Conservation (phyloP, 2,797 vertebrate species). For the Clamator glandarius region DNA sequence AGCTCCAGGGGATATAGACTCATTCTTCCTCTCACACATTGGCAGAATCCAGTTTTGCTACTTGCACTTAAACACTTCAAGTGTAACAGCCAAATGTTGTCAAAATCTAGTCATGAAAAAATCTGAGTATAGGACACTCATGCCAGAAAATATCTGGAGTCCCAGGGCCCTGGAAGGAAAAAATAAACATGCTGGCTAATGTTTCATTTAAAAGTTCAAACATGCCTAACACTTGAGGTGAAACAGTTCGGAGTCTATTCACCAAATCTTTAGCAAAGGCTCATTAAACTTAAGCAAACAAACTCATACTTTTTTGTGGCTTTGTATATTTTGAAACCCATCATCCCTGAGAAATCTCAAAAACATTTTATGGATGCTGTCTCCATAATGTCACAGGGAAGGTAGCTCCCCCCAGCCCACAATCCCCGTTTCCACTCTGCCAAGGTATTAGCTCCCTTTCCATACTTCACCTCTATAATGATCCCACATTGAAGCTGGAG, state of each 20-base stretch:
- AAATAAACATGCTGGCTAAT: constrained; percentile 26
- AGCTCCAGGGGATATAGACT: not conserved
- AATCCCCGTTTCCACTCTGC: not conserved
- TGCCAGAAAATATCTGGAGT: not conserved
- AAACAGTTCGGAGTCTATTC: constrained; percentile 22
- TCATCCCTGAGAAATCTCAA: not conserved
- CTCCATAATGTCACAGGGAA: accelerated
- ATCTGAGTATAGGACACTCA: not conserved
- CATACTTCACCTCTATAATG: not conserved
- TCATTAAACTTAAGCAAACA: not conserved
- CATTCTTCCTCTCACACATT: not conserved
- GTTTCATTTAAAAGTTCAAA: constrained; percentile 46
- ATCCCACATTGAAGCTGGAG: not conserved
- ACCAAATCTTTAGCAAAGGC: not conserved
- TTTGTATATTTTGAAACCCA: not conserved
- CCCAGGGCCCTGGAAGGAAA: not conserved
- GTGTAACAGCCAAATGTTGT: not conserved
- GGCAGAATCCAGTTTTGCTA: not conserved
- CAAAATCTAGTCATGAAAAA: not conserved
- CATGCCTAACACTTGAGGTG: constrained; percentile 29
- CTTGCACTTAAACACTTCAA: not conserved
- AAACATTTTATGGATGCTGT: accelerated
- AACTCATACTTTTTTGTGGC: not conserved
- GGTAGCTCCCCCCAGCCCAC: accelerated
- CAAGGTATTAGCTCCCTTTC: not conserved